Base-by-base conservation (phyloP, 2,113 vertebrate species). In the Proteles cristata region DNA sequence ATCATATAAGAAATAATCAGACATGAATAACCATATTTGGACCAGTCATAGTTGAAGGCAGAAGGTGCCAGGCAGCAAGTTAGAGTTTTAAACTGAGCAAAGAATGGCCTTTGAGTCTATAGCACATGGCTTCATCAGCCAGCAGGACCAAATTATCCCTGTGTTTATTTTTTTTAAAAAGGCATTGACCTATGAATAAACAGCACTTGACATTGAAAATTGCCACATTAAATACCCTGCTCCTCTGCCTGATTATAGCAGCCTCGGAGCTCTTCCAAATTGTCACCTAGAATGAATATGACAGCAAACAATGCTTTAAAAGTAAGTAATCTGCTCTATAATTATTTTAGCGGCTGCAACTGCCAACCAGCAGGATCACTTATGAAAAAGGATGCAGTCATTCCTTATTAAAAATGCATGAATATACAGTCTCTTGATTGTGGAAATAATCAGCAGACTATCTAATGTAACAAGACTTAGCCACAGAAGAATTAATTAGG, bases 401-500 rank as follows among this genome's bases (percentile, higher is more conserved):
- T 81, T 80, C 95, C 86, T 96, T 97, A 98, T 98, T 98, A 98
- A 99, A 50, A 35, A 98, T 97, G 96, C 98, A 98, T 97, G 97
- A 96, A 97, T 98, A 97, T 98, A 96, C 97, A 98, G 98, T 93
- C 86, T 97, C 98, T 98, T 98, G 95, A 97, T 98, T 98, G 98
- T 97, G 98, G 97, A 98, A 98, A 98, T 97, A 97, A 98, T 98
- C 98, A 98, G 98, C 97, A 95, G 98, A 98, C 97, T 97, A 96
- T 98, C 97, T 98, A 93, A 97, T 98, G 98, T 98, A 97, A 98
- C 97, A 97, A 96, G 96, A 98, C 96, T 96, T 96, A 98, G 97
- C 97, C 97, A 97, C 98, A 97, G 98, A 97, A 95, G 94, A 97
- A 98, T 97, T 98, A 92, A 97, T 98, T 98, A 98, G 98, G 97